Evolutionary conservation across 2,113 vertebrate genomes (phyloP), one percentile per base, ranked within the genome.

Genomic region (Indicator maculatus): DNA sequence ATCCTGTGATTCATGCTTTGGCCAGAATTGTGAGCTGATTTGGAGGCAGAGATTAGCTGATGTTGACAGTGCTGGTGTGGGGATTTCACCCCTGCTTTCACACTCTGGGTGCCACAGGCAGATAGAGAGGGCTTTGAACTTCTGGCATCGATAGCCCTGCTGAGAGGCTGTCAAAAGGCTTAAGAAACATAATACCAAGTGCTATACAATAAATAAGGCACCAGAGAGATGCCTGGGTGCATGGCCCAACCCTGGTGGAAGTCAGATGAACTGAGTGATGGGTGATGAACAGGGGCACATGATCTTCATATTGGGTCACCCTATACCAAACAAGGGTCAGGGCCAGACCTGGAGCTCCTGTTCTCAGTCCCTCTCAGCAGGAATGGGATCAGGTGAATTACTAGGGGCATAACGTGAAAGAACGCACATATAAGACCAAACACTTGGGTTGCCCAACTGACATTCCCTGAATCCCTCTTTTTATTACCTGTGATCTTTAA

Each of bases 111-210:
- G 24, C 52, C 85, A 56, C 11, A 28, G 45, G 15, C 11, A 45
- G 23, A 9, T 7, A n/a, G 44, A 53, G 2, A 38, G 14, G 33
- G 2, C 1, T 1, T 5, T 36, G 13, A 6, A 61, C 39, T 60
- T 56, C 30, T 16, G 21, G 15, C 15, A 21, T 9, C 26, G 60
- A 5, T 6, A 79, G 27, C 14, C 31, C 63, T 26, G 21, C 6
- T 2, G 5, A 39, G 16, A 60, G 6, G 9, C 8, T 30, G 38
- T n/a, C 27, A 28, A 21, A n/a, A 8, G 39, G 15, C 5, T 70
- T 55, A 13, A 17, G 8, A 72, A 55, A 28, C 11, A 12, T 4
- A 64, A 41, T 9, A 5, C 21, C 16, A 36, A 78, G 8, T 1
- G 4, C 17, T n/a, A 9, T 3, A 8, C 17, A 9, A 52, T 56